Percentiles rank a stretch among this genome's conserved stretches.
phyloP scores from a whole-genome alignment of 2,113 vertebrate species.

The Penelope pileata region DNA sequence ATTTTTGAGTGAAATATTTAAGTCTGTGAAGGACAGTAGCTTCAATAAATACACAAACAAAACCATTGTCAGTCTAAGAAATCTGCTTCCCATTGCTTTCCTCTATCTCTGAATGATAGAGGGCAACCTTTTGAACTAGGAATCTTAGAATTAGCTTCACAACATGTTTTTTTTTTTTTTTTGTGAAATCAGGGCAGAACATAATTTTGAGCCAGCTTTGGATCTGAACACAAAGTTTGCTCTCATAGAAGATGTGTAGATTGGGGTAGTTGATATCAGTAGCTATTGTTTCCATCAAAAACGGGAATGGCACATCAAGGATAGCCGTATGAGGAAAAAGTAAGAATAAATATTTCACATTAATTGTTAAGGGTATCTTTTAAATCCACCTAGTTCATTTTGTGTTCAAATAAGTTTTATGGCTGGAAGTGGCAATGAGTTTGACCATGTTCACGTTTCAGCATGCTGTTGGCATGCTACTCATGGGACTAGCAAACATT shows the following conservation, averaged over 20 bases:
- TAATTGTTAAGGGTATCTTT: background rate
- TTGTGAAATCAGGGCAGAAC: slow-evolving; percentile 27
- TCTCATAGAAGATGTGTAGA: background rate
- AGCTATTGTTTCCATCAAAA: background rate
- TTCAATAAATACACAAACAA: slow-evolving; percentile 1
- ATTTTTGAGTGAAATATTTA: background rate
- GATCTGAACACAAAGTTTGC: background rate
- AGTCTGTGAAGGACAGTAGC: background rate
- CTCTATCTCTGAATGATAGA: background rate
- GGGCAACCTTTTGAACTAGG: slow-evolving; percentile 22
- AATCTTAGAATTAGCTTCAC: slow-evolving; percentile 6
- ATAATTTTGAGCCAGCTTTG: background rate
- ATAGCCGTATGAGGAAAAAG: background rate
- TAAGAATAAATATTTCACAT: background rate
- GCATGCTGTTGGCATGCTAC: background rate
- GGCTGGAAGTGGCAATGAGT: background rate
- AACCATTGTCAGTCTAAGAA: background rate
- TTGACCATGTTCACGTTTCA: background rate
- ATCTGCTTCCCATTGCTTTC: background rate
- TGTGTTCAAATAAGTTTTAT: background rate
- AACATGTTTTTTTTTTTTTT: background rate
- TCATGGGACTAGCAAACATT: background rate
- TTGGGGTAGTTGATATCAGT: background rate
- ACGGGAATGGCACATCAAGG: background rate
- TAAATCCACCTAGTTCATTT: background rate